Conservation (phyloP, 2,113 vertebrate genomes). For the Vireo altiloquus region DNA sequence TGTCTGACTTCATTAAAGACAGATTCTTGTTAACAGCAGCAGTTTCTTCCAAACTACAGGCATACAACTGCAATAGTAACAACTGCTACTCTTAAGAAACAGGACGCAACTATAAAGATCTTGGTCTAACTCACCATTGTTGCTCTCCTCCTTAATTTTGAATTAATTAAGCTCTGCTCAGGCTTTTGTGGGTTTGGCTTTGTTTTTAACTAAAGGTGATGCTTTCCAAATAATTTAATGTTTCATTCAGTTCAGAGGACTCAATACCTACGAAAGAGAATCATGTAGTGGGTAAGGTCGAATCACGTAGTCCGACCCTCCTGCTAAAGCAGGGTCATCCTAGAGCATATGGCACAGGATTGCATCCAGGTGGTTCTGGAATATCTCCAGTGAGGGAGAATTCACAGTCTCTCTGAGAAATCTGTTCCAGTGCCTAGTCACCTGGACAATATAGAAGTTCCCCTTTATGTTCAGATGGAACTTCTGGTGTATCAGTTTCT, state of each 20-base stretch:
- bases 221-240: background rate
- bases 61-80: accelerated
- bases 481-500: background rate
- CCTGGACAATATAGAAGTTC: background rate
- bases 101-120: background rate
- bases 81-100: background rate
- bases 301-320: background rate
- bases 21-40: background rate
- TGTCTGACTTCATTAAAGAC: background rate
- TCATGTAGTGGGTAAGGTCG: no score
- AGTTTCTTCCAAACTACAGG: background rate
- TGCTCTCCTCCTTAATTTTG: background rate
- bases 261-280: background rate
- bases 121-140: background rate
- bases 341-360: background rate
- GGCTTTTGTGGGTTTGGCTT: background rate
- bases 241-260: background rate
- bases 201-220: background rate
- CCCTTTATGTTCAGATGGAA: background rate
- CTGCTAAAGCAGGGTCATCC: background rate
- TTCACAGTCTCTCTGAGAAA: background rate
- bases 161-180: background rate
- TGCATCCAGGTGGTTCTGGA: background rate
- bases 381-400: background rate
- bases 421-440: background rate